A percentile compares a stretch with the other conserved stretches of the same genome.
phyloP scores from a whole-genome alignment of 2,113 vertebrate species.

The Spea multiplicata region DNA sequence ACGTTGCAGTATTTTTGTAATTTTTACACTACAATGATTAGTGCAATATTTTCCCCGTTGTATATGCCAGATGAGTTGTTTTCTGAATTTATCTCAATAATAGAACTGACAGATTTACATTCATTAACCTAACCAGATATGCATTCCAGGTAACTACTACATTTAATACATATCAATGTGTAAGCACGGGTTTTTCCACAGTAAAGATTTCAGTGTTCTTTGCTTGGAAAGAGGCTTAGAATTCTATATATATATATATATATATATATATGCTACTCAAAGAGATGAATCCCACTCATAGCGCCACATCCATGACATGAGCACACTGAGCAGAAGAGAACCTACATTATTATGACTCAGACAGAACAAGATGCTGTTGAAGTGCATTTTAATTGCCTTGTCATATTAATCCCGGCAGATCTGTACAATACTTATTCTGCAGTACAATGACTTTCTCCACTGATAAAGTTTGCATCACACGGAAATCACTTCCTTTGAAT shows the following conservation, averaged over 20 bases:
- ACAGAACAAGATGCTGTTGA: constrained; percentile 22
- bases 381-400: constrained; percentile 46
- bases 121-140: not conserved
- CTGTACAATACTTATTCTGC: constrained; percentile 21
- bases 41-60: no score
- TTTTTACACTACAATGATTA: no score
- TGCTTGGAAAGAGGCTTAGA: not conserved
- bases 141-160: not conserved
- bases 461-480: constrained; percentile 17
- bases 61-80: no score
- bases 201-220: constrained; percentile 12
- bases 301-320: constrained; percentile 24
- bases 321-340: constrained; percentile 28
- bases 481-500: not conserved
- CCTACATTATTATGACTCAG: constrained; percentile 43
- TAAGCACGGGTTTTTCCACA: constrained; percentile 10
- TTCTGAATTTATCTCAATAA: not conserved
- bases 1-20: no score
- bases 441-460: no score
- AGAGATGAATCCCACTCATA: constrained; percentile 35
- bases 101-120: not conserved
- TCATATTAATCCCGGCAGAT: constrained; percentile 34
- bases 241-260: constrained; percentile 22
- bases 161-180: not conserved
- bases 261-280: constrained; percentile 15